Percentiles rank a stretch among this genome's conserved stretches.
These are phyloP conservation scores for Strongylocentrotus purpuratus DNA, from an alignment of 35 echinoderm and acorn worm species.

Conservation along the genomic window DNA sequence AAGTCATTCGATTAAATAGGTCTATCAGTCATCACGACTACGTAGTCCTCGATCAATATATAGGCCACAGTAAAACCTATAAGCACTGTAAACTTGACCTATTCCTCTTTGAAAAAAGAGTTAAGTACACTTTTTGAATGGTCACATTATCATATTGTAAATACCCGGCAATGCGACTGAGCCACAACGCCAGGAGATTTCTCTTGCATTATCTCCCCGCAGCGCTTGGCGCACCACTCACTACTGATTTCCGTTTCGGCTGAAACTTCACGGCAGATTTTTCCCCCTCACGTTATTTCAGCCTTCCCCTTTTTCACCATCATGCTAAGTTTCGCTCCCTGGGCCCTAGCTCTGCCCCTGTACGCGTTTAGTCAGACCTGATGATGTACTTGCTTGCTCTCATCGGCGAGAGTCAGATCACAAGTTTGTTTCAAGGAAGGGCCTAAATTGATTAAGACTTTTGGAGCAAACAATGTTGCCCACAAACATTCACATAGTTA, in stretches of 20 bases:
- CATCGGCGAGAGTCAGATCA: background rate
- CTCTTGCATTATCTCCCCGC: background rate
- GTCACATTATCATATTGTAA: background rate
- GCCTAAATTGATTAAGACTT: background rate
- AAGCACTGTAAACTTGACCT: background rate
- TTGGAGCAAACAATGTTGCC: background rate
- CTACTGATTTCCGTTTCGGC: constrained; percentile 45
- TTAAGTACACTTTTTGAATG: background rate
- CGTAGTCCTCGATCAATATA: background rate
- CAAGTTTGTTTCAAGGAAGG: background rate
- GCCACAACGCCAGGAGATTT: constrained; percentile 4
- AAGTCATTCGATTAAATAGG: background rate
- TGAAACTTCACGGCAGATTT: constrained; percentile 10
- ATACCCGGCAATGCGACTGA: background rate
- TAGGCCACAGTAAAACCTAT: background rate
- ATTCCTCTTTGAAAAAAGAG: background rate
- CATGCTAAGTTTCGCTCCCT: constrained; percentile 9
- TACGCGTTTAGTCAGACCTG: background rate
- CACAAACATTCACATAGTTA: background rate
- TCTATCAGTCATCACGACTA: background rate
- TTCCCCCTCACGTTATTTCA: background rate
- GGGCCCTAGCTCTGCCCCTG: background rate
- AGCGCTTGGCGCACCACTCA: constrained; percentile 35
- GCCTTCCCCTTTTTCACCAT: background rate
- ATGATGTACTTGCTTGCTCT: background rate